Conservation (phyloP, 1,140 invertebrate species). For the Brachionus rotundiformis region DNA sequence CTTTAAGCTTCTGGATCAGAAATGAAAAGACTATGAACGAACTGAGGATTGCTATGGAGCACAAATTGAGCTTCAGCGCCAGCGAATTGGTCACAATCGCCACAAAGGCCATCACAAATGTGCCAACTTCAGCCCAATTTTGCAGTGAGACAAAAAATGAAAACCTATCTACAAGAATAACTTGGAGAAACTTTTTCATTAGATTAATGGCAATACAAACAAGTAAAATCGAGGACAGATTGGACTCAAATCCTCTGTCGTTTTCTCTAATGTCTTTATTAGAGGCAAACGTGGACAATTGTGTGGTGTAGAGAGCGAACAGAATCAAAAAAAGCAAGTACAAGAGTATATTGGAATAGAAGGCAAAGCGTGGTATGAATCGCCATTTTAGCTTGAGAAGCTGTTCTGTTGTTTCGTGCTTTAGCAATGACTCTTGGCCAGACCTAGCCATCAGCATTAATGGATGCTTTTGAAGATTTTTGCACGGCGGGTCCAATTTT, state of each 20-base stretch:
- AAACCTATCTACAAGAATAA: slow-evolving; percentile 28
- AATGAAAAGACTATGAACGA: slow-evolving; percentile 50
- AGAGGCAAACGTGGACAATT: slow-evolving; percentile 13
- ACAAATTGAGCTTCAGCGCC: background rate
- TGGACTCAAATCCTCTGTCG: background rate
- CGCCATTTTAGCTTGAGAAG: slow-evolving; percentile 41
- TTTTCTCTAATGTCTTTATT: background rate
- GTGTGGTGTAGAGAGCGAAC: slow-evolving; percentile 11
- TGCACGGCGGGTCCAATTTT: slow-evolving; percentile 39
- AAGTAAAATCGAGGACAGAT: background rate
- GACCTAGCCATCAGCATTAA: slow-evolving; percentile 46
- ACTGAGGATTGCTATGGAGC: slow-evolving; percentile 5
- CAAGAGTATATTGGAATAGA: slow-evolving; percentile 48
- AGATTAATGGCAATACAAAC: background rate
- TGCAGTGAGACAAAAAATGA: slow-evolving; percentile 30
- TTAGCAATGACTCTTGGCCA: slow-evolving; percentile 44
- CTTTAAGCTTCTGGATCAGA: slow-evolving; percentile 47
- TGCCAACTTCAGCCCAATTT: slow-evolving; percentile 41
- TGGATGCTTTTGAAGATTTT: slow-evolving; percentile 20
- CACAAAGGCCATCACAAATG: slow-evolving; percentile 28
- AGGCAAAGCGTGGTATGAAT: slow-evolving; percentile 26
- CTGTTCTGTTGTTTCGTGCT: slow-evolving; percentile 44
- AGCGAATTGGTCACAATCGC: slow-evolving; percentile 2
- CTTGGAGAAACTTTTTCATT: slow-evolving; percentile 34
- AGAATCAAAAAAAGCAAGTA: slow-evolving; percentile 33